Percentiles rank a stretch among this genome's conserved stretches.
These are phyloP conservation scores for Ceuthmochares aereus DNA, from an alignment of 2,113 vertebrate genomes.

Conservation along the genomic window DNA sequence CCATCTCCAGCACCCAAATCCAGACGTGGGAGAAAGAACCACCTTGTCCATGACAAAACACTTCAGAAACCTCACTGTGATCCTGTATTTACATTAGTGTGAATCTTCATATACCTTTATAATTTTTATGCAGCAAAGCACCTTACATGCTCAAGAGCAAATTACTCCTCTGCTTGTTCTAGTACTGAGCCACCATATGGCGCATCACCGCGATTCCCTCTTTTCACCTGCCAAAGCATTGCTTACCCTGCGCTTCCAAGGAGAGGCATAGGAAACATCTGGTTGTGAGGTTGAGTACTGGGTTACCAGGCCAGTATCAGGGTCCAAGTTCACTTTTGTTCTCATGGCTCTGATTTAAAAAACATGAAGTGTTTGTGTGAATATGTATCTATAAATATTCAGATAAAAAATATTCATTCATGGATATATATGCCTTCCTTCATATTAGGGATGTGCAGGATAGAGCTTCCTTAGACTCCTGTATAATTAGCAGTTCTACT, in stretches of 20 bases:
- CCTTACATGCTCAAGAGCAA: background rate
- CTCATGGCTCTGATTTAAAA: conserved; percentile 70
- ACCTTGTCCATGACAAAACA: background rate
- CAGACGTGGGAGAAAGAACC: background rate
- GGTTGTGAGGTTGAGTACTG: background rate
- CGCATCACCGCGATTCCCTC: background rate
- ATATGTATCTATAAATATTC: background rate
- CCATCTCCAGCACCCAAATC: background rate
- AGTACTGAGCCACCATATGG: background rate
- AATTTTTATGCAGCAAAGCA: background rate
- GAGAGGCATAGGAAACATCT: background rate
- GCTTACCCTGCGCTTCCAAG: conserved; percentile 65
- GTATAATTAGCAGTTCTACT: background rate
- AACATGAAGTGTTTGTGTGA: background rate
- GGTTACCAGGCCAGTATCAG: conserved; percentile 25
- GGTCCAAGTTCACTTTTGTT: conserved; percentile 66
- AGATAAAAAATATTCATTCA: background rate
- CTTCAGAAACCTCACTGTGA: background rate
- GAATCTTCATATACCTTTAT: background rate
- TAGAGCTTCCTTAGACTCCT: background rate
- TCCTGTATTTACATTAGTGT: background rate
- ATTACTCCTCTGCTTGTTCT: background rate
- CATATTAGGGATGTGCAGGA: background rate
- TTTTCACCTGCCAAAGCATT: background rate
- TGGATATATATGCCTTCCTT: background rate